These are phyloP conservation scores for Vicugna pacos DNA, from an alignment of 2,113 vertebrate species.

Conservation along the genomic window DNA sequence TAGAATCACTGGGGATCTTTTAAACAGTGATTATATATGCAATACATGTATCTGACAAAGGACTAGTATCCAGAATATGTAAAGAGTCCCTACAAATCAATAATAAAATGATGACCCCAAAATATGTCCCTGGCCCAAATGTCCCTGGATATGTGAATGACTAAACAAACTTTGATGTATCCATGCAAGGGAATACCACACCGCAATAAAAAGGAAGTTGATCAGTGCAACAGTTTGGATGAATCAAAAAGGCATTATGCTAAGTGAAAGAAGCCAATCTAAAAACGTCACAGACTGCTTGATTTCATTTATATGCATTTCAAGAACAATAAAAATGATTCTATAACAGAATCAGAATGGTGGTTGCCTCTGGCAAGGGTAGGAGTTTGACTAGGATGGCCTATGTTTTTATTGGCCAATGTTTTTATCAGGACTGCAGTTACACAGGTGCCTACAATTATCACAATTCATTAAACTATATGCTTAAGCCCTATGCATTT, in stretches of 20 bases:
- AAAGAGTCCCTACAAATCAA: background rate
- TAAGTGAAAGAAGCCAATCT: constrained; percentile 26
- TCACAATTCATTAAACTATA: background rate
- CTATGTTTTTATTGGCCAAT: background rate
- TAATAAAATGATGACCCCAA: constrained; percentile 30
- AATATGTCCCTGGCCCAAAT: background rate
- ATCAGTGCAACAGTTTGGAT: background rate
- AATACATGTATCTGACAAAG: constrained; percentile 20
- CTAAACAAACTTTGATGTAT: background rate
- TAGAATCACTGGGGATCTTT: constrained; percentile 23
- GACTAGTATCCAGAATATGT: background rate
- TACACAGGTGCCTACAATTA: background rate
- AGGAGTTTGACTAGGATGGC: background rate
- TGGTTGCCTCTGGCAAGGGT: background rate
- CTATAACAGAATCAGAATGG: constrained; percentile 1
- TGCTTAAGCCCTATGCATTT: background rate
- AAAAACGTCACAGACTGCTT: background rate
- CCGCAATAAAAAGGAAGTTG: background rate
- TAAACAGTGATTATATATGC: constrained; percentile 41
- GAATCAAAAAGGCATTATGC: background rate
- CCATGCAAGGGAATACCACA: background rate
- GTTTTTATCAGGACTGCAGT: background rate
- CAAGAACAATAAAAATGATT: constrained; percentile 33
- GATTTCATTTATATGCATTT: background rate
- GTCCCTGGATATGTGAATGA: background rate